Base-by-base conservation (phyloP, 2,888 invertebrate genomes). In the Craniophora ligustri region DNA sequence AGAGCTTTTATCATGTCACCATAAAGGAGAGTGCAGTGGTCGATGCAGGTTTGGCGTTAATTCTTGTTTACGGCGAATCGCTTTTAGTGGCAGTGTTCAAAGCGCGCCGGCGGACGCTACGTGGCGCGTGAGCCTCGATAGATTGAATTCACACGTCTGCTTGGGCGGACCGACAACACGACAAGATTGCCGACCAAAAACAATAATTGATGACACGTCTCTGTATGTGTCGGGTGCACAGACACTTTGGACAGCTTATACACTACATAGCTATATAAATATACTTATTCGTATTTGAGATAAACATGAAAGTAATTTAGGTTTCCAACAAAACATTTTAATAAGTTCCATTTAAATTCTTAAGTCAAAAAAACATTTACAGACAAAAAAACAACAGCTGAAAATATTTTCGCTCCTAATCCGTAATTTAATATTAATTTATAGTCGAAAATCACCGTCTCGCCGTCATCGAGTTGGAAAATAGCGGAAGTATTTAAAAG, bases 401-500 rank as follows among this genome's bases (percentile, higher is more conserved):
- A 87, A 82, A 81, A 81, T 83, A 74, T 82, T 85, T 86, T 82
- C 76, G 76, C 72, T 78, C 78, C 81, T 79, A 85, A 86, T 82
- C 85, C 84, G 79, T 86, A 89, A 88, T 92, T 88, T 84, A 88
- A 86, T 89, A 91, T 89, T 89, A 89, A 91, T 91, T 92, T 90
- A 84, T 88, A 86, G 86, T 82, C 84, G 81, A 85, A 89, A 88
- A 88, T 84, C 85, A 84, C 87, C 87, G 85, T 86, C 89, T 88
- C 85, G 85, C 82, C 86, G 87, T 84, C 89, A 90, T 87, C 88
- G 91, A 87, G 85, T 88, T 85, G 91, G 91, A 93, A 93, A 93
- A 93, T 92, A 90, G 85, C 90, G 92, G 92, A 92, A 91, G 91
- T 92, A 82, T 90, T 92, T 90, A 91, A 87, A 89, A 89, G 90